A percentile compares a stretch with the other conserved stretches of the same genome.
Evolutionary conservation across 2,113 vertebrate genomes (phyloP).

Genomic region (Prunella fulvescens): DNA sequence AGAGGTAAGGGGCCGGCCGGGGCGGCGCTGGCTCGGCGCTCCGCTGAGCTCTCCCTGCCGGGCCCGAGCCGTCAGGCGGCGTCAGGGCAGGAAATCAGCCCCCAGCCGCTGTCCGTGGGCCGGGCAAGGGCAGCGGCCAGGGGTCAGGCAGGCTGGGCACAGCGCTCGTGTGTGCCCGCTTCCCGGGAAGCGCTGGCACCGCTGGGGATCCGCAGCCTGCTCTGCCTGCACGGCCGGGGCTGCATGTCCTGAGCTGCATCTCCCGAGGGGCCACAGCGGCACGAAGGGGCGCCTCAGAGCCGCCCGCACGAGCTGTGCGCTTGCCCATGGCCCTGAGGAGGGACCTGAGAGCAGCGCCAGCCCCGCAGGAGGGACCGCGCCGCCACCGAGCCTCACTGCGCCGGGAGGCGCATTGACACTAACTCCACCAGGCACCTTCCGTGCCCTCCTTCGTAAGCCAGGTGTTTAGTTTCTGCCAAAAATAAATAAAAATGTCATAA

Average conservation of each 20-base stretch:
- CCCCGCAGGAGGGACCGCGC: fast-evolving
- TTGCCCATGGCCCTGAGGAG: fast-evolving
- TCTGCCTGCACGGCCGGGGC: fast-evolving
- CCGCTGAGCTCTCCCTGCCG: neutral
- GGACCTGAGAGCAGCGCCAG: fast-evolving
- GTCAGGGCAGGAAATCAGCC: fast-evolving
- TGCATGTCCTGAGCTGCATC: fast-evolving
- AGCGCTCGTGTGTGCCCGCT: neutral
- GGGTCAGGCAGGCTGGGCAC: fast-evolving
- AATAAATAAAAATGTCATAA: neutral
- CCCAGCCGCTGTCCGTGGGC: fast-evolving
- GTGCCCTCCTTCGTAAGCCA: neutral
- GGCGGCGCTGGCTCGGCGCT: neutral
- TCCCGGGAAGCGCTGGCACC: fast-evolving
- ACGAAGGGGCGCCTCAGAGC: fast-evolving
- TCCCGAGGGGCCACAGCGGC: neutral
- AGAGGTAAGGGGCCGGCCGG: constrained; percentile 62
- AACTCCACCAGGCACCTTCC: neutral
- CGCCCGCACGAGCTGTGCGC: fast-evolving
- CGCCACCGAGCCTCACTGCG: fast-evolving
- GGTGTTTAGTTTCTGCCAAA: neutral
- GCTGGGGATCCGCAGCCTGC: fast-evolving
- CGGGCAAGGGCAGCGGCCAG: neutral
- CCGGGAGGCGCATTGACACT: fast-evolving
- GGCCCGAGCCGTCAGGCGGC: fast-evolving